These are phyloP conservation scores for Cottus gobio DNA, from an alignment of 2,113 vertebrate genomes.

Conservation along the genomic window DNA sequence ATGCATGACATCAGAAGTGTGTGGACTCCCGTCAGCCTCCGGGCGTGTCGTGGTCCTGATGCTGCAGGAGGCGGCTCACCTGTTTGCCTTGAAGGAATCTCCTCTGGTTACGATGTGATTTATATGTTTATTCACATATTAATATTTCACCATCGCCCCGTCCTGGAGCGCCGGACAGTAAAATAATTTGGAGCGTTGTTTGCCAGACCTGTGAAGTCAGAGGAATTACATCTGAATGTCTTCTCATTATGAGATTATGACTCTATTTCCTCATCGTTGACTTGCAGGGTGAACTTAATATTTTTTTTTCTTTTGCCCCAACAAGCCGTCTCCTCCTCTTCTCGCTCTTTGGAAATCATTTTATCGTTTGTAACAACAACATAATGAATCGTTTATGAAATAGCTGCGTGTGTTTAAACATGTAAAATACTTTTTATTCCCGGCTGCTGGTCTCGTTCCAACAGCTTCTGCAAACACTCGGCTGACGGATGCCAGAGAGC, in stretches of 20 bases:
- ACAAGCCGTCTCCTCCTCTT: not conserved
- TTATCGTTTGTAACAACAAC: not conserved
- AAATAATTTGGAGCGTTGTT: too few species aligned
- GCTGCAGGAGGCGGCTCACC: too few species aligned
- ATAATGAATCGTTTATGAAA: not conserved
- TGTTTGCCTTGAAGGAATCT: too few species aligned
- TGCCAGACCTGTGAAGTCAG: not conserved
- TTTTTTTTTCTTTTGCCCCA: not conserved
- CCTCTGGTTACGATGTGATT: too few species aligned
- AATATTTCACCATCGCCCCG: not conserved
- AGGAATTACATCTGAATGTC: not conserved
- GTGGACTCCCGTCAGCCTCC: too few species aligned
- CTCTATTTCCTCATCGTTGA: not conserved
- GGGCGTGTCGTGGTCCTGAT: too few species aligned
- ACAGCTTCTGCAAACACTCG: constrained; percentile 1
- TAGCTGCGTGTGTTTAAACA: constrained; percentile 27
- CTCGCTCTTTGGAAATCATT: constrained; percentile 1
- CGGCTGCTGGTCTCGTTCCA: not conserved
- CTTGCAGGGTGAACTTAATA: accelerated
- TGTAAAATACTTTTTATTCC: not conserved
- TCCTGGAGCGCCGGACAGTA: not conserved
- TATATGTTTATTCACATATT: not conserved
- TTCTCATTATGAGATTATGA: not conserved
- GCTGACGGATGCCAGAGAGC: not conserved
- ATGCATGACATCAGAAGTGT: too few species aligned